phyloP scores from a whole-genome alignment of 1,140 invertebrate species.

The Aplysia californica region DNA sequence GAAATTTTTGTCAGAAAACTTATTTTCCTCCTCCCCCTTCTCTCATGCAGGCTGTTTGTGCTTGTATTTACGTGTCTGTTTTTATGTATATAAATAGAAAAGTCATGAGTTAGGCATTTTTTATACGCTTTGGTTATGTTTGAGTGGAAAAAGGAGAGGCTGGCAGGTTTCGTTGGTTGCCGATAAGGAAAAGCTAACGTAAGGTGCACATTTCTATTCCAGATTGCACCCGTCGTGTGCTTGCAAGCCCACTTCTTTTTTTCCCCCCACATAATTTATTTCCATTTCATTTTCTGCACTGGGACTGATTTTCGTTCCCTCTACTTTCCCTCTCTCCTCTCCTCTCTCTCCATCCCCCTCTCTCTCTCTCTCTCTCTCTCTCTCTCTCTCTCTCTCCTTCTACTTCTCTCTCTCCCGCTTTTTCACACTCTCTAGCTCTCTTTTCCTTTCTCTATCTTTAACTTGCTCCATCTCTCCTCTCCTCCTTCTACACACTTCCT shows the following conservation, averaged over 20 bases:
- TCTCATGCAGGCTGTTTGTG: too few species aligned
- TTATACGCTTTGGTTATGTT: too few species aligned
- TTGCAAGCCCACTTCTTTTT: not conserved
- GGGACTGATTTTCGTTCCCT: not conserved
- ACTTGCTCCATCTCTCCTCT: constrained; percentile 2
- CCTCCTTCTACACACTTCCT: not conserved
- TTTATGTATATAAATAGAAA: too few species aligned
- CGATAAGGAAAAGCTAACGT: not conserved
- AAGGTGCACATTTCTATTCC: not conserved
- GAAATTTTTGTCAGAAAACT: too few species aligned
- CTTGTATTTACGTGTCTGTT: too few species aligned
- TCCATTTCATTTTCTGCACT: not conserved
- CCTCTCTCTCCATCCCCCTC: constrained; percentile 22
- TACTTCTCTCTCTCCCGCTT: constrained; percentile 25
- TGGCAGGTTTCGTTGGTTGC: not conserved
- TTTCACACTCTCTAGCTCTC: constrained; percentile 30
- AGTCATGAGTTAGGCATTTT: too few species aligned
- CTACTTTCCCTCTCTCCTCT: constrained; percentile 2
- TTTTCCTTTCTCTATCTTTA: constrained; percentile 24
- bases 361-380: constrained; percentile 21
- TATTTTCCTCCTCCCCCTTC: too few species aligned
- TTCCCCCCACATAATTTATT: too few species aligned
- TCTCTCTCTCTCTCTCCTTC: constrained; percentile 14
- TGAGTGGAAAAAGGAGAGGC: not conserved
- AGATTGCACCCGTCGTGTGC: too few species aligned